Evolutionary conservation across 2,113 vertebrate species (phyloP).

Genomic region (Datnioides undecimradiatus): DNA sequence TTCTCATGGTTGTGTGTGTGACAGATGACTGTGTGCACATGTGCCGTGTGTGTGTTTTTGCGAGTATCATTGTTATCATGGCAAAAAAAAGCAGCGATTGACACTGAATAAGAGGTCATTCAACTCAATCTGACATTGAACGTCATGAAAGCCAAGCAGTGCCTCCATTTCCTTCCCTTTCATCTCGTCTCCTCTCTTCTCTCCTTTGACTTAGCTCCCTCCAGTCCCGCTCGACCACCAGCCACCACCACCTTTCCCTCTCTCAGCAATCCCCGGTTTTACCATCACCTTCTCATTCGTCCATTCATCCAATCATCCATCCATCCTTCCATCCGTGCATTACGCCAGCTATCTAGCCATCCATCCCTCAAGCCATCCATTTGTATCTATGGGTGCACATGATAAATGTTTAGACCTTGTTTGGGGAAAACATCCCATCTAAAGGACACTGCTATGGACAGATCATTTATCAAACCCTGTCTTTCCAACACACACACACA

Average conservation of each 20-base stretch:
- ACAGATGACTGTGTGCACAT: neutral
- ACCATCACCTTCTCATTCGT: neutral
- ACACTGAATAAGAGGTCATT: constrained; percentile 26
- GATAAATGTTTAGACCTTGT: constrained; percentile 83
- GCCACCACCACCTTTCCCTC: constrained; percentile 9
- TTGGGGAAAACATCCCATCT: constrained; percentile 79
- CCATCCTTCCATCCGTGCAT: constrained; percentile 54
- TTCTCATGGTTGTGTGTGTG: neutral
- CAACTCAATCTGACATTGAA: constrained; percentile 17
- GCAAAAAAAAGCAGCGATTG: constrained; percentile 15
- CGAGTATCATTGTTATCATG: constrained; percentile 11
- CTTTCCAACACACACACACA: constrained; percentile 25
- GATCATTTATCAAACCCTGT: constrained; percentile 66
- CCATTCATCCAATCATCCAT: constrained; percentile 40
- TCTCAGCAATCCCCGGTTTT: constrained; percentile 23
- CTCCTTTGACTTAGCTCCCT: neutral
- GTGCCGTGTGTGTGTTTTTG: constrained; percentile 10
- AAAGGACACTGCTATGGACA: constrained; percentile 76
- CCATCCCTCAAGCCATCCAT: constrained; percentile 65
- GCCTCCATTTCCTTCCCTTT: constrained; percentile 1
- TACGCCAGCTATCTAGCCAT: constrained; percentile 68
- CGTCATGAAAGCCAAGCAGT: neutral
- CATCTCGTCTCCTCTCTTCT: constrained; percentile 9
- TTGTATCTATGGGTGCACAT: constrained; percentile 67
- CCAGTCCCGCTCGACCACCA: neutral